Evolutionary conservation across 2,888 invertebrate species (phyloP), one percentile per base, ranked within the genome.

Genomic region (Scaptomyza polygonia): DNA sequence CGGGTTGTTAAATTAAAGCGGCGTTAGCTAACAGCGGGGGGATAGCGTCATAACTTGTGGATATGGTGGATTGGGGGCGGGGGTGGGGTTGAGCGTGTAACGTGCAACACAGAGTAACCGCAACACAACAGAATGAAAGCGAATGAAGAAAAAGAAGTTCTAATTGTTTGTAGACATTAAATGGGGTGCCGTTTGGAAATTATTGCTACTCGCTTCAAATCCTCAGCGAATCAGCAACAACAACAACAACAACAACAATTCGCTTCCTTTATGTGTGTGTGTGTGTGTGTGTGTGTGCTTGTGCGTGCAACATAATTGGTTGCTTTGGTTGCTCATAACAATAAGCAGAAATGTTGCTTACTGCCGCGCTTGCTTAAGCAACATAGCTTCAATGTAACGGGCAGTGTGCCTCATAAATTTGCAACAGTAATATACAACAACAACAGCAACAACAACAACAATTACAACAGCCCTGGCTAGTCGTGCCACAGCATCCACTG

Each of bases 121-220:
- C 53, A 64, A 4, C 30, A 44, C 29, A 39, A 44, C 29, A 39
- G 39, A 6, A 39, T 29, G 25, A 55, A 25, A 21, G 40, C 36
- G 16, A n/a, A n/a, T 5, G n/a, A 34, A 34, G 34, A 54, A 49
- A 66, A 67, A 71, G 51, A 82, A 77, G 66, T 83, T 82, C 72
- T 83, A 82, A 82, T 86, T 82, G 86, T 83, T 82, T 86, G 86
- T 77, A 80, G 84, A 83, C 81, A 80, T 74, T 83, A 82, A 82
- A 82, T 86, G 81, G 77, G 77, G 57, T 71, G 78, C 86, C 83
- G 71, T 77, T 86, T 86, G 81, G 83, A 86, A 86, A 85, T 85
- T 72, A 85, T 82, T 79, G 85, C 79, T 77, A 63, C 66, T 76
- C 72, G 79, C 69, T 69, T 74, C 54, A 64, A 77, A 78, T 72